phyloP scores from a whole-genome alignment of 2,888 invertebrate genomes.

The Itoplectis maculator region DNA sequence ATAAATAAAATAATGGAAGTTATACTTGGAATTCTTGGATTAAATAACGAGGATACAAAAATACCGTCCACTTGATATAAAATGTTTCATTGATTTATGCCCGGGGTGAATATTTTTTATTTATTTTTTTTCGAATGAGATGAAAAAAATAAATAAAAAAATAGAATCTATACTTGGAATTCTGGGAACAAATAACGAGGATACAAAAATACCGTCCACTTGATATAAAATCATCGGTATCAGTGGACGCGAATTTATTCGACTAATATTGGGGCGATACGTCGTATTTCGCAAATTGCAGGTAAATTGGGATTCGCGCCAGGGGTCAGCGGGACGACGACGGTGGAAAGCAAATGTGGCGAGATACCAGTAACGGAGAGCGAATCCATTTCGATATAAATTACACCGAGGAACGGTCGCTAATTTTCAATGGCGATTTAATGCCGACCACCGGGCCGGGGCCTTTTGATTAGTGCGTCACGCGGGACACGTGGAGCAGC shows the following conservation, averaged over 20 bases:
- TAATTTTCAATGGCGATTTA: slow-evolving; percentile 42
- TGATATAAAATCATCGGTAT: too few relatives aligned
- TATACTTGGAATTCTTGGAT: too few relatives aligned
- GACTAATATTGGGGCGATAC: not conserved
- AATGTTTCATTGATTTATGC: too few relatives aligned
- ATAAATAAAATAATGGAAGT: too few relatives aligned
- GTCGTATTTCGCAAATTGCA: slow-evolving; percentile 1
- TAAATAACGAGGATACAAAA: too few relatives aligned
- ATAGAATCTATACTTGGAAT: too few relatives aligned
- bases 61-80: too few relatives aligned
- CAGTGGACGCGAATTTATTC: not conserved
- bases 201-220: too few relatives aligned
- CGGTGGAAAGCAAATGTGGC: not conserved
- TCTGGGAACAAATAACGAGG: too few relatives aligned
- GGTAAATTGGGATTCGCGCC: not conserved
- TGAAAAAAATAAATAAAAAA: too few relatives aligned
- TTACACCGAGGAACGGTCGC: not conserved
- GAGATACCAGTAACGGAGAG: not conserved
- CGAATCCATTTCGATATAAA: slow-evolving; percentile 6
- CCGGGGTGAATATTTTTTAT: too few relatives aligned
- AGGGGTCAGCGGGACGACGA: not conserved
- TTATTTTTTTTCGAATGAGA: too few relatives aligned
- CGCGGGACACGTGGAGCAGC: not conserved
- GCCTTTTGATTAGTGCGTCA: not conserved
- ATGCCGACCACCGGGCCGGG: not conserved